A percentile compares a stretch with the other conserved stretches of the same genome.
These are phyloP conservation scores for Mystacides longicornis DNA, from an alignment of 2,888 invertebrate genomes.

Conservation along the genomic window DNA sequence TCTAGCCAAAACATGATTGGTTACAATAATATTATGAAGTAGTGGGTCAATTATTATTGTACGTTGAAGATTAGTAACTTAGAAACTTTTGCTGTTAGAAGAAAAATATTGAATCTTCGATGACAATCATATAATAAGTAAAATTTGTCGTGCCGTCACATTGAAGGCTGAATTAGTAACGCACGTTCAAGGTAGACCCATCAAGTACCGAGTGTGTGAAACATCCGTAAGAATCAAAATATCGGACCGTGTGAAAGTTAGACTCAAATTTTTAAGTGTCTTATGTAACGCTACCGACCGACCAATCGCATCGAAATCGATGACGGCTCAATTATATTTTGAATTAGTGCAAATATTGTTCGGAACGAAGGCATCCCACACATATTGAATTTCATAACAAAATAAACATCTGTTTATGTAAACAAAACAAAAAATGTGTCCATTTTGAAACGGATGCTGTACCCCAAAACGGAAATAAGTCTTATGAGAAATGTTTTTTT, in stretches of 20 bases:
- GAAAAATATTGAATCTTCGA: too few species aligned
- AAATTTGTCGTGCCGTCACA: too few species aligned
- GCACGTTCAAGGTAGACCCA: conserved; percentile 17
- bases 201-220: conserved; percentile 11
- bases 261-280: conserved; percentile 6
- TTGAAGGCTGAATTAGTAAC: conserved; percentile 16
- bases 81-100: too few species aligned
- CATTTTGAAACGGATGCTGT: conserved; percentile 5
- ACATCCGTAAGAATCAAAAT: conserved; percentile 14
- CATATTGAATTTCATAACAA: conserved; percentile 13
- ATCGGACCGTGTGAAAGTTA: conserved; percentile 23
- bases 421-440: not conserved
- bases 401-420: not conserved
- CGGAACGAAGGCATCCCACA: conserved; percentile 13
- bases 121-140: too few species aligned
- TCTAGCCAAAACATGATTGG: too few species aligned
- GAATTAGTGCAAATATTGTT: conserved; percentile 4
- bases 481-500: conserved; percentile 2
- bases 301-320: not conserved
- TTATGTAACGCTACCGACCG: not conserved
- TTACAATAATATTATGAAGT: too few species aligned
- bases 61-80: too few species aligned
- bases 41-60: too few species aligned
- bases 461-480: conserved; percentile 11
- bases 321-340: not conserved